Percentiles rank a stretch among this genome's conserved stretches.
Evolutionary conservation across 2,113 vertebrate genomes (phyloP).

Genomic region (Chelonoidis abingdonii): DNA sequence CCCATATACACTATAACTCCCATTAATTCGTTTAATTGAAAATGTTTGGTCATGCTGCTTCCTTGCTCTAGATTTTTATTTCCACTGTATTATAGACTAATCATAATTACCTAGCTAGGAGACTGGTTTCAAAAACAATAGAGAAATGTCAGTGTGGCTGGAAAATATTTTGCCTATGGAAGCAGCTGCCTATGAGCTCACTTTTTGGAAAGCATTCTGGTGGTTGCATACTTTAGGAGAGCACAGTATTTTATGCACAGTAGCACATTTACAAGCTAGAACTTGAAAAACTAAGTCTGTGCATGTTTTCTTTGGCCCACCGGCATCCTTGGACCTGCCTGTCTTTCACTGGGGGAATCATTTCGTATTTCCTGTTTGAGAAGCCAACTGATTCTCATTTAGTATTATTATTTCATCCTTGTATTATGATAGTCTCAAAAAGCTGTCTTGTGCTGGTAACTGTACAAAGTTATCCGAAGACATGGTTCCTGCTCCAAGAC

Average conservation of each 20-base stretch:
- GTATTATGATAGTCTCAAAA: neutral
- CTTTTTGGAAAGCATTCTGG: constrained; percentile 78
- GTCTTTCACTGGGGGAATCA: constrained; percentile 55
- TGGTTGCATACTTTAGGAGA: constrained; percentile 70
- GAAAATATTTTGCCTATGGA: constrained; percentile 76
- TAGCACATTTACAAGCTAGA: constrained; percentile 79
- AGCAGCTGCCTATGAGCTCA: constrained; percentile 82
- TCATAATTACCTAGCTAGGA: constrained; percentile 43
- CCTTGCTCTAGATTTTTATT: constrained; percentile 15
- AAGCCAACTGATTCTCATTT: constrained; percentile 24
- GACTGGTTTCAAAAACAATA: constrained; percentile 53
- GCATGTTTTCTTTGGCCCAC: constrained; percentile 81
- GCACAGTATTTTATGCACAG: constrained; percentile 75
- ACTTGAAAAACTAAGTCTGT: constrained; percentile 73
- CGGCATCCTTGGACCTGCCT: constrained; percentile 60
- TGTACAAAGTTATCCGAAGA: neutral
- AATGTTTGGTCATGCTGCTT: neutral
- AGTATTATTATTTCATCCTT: neutral
- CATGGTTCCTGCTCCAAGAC: neutral
- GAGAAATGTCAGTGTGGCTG: constrained; percentile 64
- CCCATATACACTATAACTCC: neutral
- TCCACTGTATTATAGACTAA: constrained; percentile 24
- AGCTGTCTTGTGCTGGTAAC: neutral
- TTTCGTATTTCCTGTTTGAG: constrained; percentile 63
- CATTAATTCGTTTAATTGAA: constrained; percentile 11